A percentile compares a stretch with the other conserved stretches of the same genome.
Conservation (phyloP, 1,140 invertebrate genomes). For the Hydropsyche tenuis region DNA sequence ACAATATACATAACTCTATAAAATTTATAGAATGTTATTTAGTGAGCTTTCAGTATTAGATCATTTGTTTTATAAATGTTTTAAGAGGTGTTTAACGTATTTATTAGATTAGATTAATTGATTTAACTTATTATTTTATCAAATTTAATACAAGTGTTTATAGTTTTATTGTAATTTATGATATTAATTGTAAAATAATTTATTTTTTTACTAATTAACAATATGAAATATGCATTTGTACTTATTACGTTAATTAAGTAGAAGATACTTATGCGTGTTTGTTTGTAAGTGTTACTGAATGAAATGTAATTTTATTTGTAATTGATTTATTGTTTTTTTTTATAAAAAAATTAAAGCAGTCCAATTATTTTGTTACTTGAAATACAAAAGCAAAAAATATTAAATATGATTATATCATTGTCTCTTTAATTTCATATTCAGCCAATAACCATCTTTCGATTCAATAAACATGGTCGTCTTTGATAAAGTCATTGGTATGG, state of each 20-base stretch:
- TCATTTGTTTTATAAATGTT: slow-evolving; percentile 49
- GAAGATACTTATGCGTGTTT: not conserved
- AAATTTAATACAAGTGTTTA: not conserved
- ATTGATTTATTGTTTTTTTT: not conserved
- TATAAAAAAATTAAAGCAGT: not conserved
- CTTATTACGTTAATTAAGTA: not conserved
- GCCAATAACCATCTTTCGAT: slow-evolving; percentile 43
- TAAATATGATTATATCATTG: too few species aligned
- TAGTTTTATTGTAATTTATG: not conserved
- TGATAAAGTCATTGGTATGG: slow-evolving; percentile 37
- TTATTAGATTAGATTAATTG: not conserved
- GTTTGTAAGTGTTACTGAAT: not conserved
- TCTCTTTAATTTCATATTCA: slow-evolving; percentile 37
- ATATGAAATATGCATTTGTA: slow-evolving; percentile 3
- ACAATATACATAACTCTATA: slow-evolving; percentile 35
- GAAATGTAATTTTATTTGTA: not conserved
- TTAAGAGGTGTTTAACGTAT: not conserved
- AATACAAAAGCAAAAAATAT: too few species aligned
- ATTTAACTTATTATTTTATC: not conserved
- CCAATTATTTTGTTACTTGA: too few species aligned
- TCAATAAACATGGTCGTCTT: slow-evolving; percentile 39
- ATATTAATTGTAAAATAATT: slow-evolving; percentile 25
- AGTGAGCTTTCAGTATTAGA: slow-evolving; percentile 31
- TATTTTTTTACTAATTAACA: slow-evolving; percentile 18
- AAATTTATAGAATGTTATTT: slow-evolving; percentile 43